Evolutionary conservation across 2,797 vertebrate genomes (phyloP), one percentile per base, ranked within the genome.

Genomic region (Discoglossus pictus): DNA sequence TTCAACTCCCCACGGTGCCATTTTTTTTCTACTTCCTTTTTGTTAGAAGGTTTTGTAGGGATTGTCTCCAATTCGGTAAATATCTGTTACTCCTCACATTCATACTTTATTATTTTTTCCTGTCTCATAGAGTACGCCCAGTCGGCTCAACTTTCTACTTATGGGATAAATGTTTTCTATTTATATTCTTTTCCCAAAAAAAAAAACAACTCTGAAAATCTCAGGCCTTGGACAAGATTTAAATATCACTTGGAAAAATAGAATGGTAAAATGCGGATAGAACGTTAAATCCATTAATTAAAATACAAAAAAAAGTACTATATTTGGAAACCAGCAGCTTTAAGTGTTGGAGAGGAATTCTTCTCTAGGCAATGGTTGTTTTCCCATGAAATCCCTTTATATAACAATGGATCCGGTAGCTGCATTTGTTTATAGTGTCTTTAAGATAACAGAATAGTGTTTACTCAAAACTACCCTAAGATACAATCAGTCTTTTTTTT

Each of bases 51-150:
- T 15, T 17, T n/a, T 27, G 11, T 8, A 13, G 7, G 2, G 15
- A 62, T 62, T 40, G 46, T 43, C 50, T 44, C 39, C 11, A 21
- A 31, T 16, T 54, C 20, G 53, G 38, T 16, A 48, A 47, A 21
- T 56, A 36, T 34, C 10, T 17, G 10, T 48, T 39, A 20, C 27
- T 34, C 8, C 9, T 52, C 15, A 7, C 12, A 43, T 31, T 27
- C 20, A 15, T 15, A 36, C 27, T 3, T 39, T 27, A 48, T 35
- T 38, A 48, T 35, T 38, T 7, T 42, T 21, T 43, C 36, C 48
- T 13, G 9, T 40, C 27, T 25, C 1, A 25, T 18, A 15, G 24
- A 21, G n/a, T 13, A 42, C 24, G 34, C 16, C 9, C 23, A n/a
- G 38, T 6, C 34, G 11, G 21, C 44, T 21, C 20, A 15, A 5